Evolutionary conservation across 2,113 vertebrate species (phyloP).

Genomic region (Chaetodon auriga): DNA sequence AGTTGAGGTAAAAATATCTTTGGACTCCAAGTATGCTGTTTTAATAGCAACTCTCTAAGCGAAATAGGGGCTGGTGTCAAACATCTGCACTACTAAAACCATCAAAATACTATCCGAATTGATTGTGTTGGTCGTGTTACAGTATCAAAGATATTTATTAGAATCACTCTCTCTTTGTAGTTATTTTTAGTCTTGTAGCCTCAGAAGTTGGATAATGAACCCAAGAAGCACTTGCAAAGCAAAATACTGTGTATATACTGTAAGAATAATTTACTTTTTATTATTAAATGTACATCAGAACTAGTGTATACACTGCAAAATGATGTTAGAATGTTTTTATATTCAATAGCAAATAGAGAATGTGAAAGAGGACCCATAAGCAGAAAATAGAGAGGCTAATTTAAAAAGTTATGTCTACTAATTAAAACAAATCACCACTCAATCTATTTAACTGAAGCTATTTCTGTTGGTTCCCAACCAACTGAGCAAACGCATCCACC

Average conservation of each 20-base stretch:
- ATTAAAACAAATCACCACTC: neutral
- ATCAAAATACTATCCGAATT: neutral
- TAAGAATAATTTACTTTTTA: neutral
- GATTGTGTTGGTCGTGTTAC: neutral
- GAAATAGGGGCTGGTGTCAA: neutral
- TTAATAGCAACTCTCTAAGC: neutral
- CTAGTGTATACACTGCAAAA: neutral
- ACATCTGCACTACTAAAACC: neutral
- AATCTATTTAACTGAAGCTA: constrained; percentile 12
- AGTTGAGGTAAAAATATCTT: neutral
- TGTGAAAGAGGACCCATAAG: neutral
- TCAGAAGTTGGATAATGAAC: neutral
- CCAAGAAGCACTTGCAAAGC: neutral
- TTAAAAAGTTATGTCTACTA: neutral
- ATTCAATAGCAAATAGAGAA: neutral
- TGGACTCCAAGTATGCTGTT: neutral
- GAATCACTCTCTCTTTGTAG: neutral
- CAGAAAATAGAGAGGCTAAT: neutral
- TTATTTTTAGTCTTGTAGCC: too few species aligned
- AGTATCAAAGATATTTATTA: neutral
- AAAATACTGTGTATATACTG: neutral
- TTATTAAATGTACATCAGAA: neutral
- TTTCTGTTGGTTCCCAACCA: constrained; percentile 5
- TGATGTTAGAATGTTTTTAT: neutral
- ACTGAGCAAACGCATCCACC: constrained; percentile 26